phyloP scores from a whole-genome alignment of 1,140 invertebrate genomes.

The Conus ventricosus region DNA sequence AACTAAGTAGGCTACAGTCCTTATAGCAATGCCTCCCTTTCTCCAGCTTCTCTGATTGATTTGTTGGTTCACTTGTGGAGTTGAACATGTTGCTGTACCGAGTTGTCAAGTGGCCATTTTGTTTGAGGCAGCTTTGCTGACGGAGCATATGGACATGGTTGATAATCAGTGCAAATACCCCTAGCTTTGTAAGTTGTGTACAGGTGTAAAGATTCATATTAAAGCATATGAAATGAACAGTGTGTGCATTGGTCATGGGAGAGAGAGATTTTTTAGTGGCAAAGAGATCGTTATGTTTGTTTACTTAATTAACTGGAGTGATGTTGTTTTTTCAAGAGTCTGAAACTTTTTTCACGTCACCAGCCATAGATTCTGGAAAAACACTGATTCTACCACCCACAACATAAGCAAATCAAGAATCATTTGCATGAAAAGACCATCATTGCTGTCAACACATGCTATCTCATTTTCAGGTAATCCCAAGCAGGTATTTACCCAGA shows the following conservation, averaged over 20 bases:
- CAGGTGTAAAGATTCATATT: conserved; percentile 4
- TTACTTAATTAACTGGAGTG: no score
- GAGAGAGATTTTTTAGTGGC: background rate
- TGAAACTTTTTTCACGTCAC: no score
- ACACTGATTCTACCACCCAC: no score
- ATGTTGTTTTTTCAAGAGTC: no score
- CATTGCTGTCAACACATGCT: no score
- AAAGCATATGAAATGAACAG: background rate
- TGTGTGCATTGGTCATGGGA: background rate
- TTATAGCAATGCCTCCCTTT: background rate
- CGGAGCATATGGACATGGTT: background rate
- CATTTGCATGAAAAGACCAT: no score
- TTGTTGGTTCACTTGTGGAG: background rate
- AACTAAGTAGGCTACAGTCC: background rate
- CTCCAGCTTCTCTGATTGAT: background rate
- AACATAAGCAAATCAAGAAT: no score
- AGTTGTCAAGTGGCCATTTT: background rate
- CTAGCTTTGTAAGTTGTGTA: background rate
- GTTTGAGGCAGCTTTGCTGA: background rate
- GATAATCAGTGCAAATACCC: conserved; percentile 7
- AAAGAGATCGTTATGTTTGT: no score
- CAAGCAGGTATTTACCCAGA: no score
- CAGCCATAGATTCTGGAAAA: no score
- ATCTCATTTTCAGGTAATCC: no score
- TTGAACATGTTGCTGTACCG: background rate